Conservation (phyloP, 2,113 vertebrate species). For the Xyliphius kryptos region DNA sequence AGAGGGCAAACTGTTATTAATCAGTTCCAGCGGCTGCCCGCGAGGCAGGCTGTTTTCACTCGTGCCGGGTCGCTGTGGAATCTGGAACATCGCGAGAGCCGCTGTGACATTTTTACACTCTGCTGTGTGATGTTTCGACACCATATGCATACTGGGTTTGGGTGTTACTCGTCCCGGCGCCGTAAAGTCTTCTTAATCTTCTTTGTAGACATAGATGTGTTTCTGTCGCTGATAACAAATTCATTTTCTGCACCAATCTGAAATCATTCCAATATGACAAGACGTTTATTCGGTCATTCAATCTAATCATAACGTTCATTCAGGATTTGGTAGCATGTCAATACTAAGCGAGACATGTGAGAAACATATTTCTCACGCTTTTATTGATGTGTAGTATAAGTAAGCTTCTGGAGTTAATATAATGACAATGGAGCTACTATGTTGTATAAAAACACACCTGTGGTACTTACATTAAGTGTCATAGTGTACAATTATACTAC, state of each 20-base stretch:
- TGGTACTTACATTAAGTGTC: neutral
- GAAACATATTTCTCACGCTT: neutral
- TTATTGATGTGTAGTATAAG: no score
- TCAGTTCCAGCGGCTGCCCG: constrained; percentile 57
- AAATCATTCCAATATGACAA: neutral
- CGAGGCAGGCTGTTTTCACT: constrained; percentile 37
- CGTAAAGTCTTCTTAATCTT: neutral
- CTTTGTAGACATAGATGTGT: neutral
- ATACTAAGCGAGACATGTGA: neutral
- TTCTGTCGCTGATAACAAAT: neutral
- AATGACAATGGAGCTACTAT: neutral
- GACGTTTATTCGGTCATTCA: neutral
- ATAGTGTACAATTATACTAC: neutral
- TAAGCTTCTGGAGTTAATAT: neutral
- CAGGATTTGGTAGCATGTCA: no score
- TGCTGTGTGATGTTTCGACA: neutral
- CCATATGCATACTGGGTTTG: neutral
- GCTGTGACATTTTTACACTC: neutral
- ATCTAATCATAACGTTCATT: neutral
- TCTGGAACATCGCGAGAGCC: constrained; percentile 18
- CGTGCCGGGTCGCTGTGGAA: constrained; percentile 19
- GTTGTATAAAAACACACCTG: neutral
- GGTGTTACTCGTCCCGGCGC: neutral
- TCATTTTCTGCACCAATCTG: neutral
- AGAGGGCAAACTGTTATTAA: constrained; percentile 55